phyloP scores from a whole-genome alignment of 37 sponge, comb jelly and placozoan species.

The Beroe ovata region DNA sequence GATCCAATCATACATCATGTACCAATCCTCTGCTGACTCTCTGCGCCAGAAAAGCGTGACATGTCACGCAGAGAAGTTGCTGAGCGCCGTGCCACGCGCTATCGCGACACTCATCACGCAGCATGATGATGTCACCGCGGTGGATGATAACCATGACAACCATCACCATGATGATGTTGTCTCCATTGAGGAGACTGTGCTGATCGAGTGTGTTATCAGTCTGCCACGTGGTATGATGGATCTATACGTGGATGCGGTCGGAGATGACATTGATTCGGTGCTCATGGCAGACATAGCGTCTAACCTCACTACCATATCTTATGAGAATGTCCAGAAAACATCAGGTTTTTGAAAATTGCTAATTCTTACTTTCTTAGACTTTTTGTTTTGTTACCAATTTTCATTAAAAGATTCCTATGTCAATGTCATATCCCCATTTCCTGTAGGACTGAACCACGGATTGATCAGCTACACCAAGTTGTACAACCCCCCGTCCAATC shows the following conservation, averaged over 20 bases:
- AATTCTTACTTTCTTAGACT: neutral
- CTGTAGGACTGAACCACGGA: neutral
- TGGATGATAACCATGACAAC: neutral
- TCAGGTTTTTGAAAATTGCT: neutral
- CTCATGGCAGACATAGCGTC: neutral
- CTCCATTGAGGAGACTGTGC: constrained; percentile 55
- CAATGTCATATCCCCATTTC: too few relatives aligned
- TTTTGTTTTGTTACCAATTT: neutral
- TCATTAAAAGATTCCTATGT: too few relatives aligned
- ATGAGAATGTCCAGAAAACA: constrained; percentile 15
- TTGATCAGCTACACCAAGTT: constrained; percentile 38
- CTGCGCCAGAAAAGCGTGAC: neutral
- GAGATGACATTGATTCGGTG: constrained; percentile 13
- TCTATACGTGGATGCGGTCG: constrained; percentile 9
- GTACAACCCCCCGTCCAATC: neutral
- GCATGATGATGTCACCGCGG: neutral
- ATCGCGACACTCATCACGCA: constrained; percentile 11
- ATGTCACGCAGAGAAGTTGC: neutral
- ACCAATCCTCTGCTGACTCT: neutral
- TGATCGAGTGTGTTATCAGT: constrained; percentile 5
- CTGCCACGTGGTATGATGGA: constrained; percentile 30
- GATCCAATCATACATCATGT: constrained; percentile 59
- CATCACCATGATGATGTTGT: neutral
- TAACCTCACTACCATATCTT: constrained; percentile 1
- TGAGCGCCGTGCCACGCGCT: constrained; percentile 1